Conservation (phyloP, 2,797 vertebrate genomes). For the Etheostoma perlongum region DNA sequence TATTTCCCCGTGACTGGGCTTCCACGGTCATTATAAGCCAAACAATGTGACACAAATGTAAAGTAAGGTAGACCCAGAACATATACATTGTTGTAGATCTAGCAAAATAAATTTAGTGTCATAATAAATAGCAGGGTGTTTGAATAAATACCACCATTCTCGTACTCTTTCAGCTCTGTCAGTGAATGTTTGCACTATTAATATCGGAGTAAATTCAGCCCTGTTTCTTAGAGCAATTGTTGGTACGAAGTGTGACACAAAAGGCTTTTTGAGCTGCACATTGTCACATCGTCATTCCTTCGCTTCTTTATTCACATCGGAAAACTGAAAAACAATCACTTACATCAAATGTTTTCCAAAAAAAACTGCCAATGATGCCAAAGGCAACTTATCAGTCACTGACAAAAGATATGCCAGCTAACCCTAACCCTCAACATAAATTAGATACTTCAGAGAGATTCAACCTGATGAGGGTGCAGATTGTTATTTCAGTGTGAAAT, state of each 20-base stretch:
- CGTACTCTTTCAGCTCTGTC: background rate
- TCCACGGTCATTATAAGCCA: conserved; percentile 5
- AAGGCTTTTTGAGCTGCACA: background rate
- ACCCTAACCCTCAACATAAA: background rate
- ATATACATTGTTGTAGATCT: conserved; percentile 12
- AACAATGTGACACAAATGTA: conserved; percentile 12
- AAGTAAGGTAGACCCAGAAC: background rate
- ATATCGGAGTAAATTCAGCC: background rate
- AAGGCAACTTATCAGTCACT: conserved; percentile 38
- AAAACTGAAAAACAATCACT: background rate
- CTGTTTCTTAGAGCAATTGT: conserved; percentile 11
- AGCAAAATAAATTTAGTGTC: conserved; percentile 16
- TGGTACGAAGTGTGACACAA: conserved; percentile 5
- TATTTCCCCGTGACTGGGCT: conserved; percentile 12
- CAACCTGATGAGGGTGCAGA: conserved; percentile 11
- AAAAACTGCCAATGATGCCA: background rate
- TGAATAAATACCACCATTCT: conserved; percentile 9
- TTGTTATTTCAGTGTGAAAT: conserved; percentile 20
- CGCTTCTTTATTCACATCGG: background rate
- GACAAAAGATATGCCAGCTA: conserved; percentile 11
- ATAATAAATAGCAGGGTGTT: conserved; percentile 13
- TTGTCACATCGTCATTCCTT: background rate
- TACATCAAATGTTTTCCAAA: conserved; percentile 6
- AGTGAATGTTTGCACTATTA: conserved; percentile 21
- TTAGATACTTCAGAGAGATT: conserved; percentile 13